Evolutionary conservation across 2,113 vertebrate species (phyloP), one percentile per base, ranked within the genome.

Genomic region (Xenus cinereus): DNA sequence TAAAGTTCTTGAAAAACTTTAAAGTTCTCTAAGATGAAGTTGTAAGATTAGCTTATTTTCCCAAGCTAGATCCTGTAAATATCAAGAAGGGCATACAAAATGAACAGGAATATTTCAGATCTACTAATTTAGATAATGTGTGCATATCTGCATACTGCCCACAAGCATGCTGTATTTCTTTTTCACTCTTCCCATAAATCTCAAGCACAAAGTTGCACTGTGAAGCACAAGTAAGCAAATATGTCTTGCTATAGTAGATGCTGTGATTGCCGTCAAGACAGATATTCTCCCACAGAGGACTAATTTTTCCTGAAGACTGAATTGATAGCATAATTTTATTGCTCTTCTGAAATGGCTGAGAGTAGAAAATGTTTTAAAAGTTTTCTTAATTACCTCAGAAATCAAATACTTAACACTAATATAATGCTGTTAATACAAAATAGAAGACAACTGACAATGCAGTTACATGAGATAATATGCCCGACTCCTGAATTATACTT

Each of bases 141-240:
- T 83, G 75, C 5, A 4, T 43, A 82, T 94, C 73, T 84, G 72
- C 74, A 93, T 78, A 73, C 37, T 90, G 48, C 56, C 79, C 75
- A 77, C 90, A 96, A 96, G 92, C 75, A 90, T 6, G 32, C 43
- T 90, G 64, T 84, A 92, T 95, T 96, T 95, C 72, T 92, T 88
- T 93, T 97, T 96, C 81, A 96, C 84, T 90, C 46, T 63, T 78
- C 39, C 39, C 10, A 71, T 94, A 93, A 96, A 95, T 96, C 51
- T 90, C 68, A 88, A 63, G 60, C n/a, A 83, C 75, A 91, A 95
- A 92, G n/a, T 86, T 92, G 76, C 83, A 84, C 72, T 60, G 64
- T 86, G 76, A 97, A 93, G 85, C 96, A 84, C 56, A 88, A 92
- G 72, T 86, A 96, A 96, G 96, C 90, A 96, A 93, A 96, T 96